phyloP scores from a whole-genome alignment of 2,888 invertebrate species.

The Dolichomitus sp. region DNA sequence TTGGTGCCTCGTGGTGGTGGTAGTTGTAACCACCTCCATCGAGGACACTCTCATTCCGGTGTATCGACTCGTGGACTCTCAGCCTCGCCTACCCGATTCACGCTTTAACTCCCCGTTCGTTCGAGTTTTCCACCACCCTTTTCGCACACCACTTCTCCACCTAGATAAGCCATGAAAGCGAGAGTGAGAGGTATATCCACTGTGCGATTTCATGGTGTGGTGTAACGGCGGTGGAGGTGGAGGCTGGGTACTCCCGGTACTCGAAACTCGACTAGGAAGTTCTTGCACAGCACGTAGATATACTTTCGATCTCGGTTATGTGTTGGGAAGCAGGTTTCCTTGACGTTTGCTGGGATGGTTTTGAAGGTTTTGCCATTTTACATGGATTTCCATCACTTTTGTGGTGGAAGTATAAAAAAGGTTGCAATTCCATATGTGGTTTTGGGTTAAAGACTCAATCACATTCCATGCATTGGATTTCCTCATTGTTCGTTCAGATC shows the following conservation, averaged over 20 bases:
- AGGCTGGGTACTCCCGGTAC: conserved; percentile 52
- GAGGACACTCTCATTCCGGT: conserved; percentile 53
- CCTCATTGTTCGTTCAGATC: not conserved
- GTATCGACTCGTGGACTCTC: conserved; percentile 38
- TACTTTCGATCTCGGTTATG: conserved; percentile 63
- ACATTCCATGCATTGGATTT: not conserved
- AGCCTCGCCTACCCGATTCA: conserved; percentile 56
- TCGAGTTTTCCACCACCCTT: conserved; percentile 49
- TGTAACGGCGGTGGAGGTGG: conserved; percentile 57
- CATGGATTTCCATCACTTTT: not conserved
- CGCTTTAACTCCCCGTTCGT: conserved; percentile 37
- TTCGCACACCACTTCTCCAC: not conserved
- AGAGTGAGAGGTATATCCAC: conserved; percentile 61
- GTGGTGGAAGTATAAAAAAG: not conserved
- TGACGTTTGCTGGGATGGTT: not conserved
- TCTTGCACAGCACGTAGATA: conserved; percentile 46
- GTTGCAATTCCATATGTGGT: not conserved
- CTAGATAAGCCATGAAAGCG: conserved; percentile 39
- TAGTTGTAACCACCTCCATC: conserved; percentile 55
- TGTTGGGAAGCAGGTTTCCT: conserved; percentile 61
- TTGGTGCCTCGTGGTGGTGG: conserved; percentile 32
- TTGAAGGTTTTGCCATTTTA: not conserved
- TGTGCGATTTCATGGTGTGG: conserved; percentile 46
- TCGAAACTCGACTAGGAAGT: conserved; percentile 53
- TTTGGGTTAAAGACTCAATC: too few species aligned